Conservation (phyloP, 2,113 vertebrate species). For the Corythoichthys haematopterus region DNA sequence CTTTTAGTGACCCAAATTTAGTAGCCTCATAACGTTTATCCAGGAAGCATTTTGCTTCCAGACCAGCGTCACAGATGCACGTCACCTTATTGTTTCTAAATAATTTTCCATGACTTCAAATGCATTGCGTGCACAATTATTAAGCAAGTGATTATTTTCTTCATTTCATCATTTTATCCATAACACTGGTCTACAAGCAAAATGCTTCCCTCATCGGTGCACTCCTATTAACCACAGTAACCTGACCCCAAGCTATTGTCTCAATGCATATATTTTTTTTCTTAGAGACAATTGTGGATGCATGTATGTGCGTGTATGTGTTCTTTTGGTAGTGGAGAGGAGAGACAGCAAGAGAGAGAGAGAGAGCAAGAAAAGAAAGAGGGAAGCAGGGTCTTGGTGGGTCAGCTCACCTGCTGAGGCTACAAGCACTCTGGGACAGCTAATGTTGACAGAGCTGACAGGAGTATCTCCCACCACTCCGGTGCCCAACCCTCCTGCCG, state of each 20-base stretch:
- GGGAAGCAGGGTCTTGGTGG: slow-evolving; percentile 64
- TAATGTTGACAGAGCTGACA: slow-evolving; percentile 77
- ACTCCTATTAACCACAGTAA: slow-evolving; percentile 53
- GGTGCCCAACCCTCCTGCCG: slow-evolving; percentile 38
- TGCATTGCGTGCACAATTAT: neutral
- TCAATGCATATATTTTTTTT: slow-evolving; percentile 11
- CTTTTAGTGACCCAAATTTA: too few species aligned
- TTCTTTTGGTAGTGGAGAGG: neutral
- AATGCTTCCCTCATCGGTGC: slow-evolving; percentile 3
- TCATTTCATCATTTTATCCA: too few species aligned
- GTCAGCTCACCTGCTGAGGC: slow-evolving; percentile 77
- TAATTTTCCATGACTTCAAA: too few species aligned
- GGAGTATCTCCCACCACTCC: slow-evolving; percentile 60
- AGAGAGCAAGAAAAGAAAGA: slow-evolving; percentile 7
- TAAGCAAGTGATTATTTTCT: too few species aligned
- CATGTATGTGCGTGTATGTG: slow-evolving; percentile 13
- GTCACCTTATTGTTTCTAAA: too few species aligned
- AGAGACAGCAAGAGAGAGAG: slow-evolving; percentile 16
- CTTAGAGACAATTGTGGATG: slow-evolving; percentile 12
- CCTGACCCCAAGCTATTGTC: slow-evolving; percentile 29
- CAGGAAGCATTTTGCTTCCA: too few species aligned
- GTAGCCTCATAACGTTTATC: too few species aligned
- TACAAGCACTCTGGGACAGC: slow-evolving; percentile 76
- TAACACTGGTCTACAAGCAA: too few species aligned
- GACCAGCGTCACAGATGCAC: too few species aligned